Evolutionary conservation across 1,140 invertebrate genomes (phyloP), one percentile per base, ranked within the genome.

Genomic region (Ctenoplectra terminalis): DNA sequence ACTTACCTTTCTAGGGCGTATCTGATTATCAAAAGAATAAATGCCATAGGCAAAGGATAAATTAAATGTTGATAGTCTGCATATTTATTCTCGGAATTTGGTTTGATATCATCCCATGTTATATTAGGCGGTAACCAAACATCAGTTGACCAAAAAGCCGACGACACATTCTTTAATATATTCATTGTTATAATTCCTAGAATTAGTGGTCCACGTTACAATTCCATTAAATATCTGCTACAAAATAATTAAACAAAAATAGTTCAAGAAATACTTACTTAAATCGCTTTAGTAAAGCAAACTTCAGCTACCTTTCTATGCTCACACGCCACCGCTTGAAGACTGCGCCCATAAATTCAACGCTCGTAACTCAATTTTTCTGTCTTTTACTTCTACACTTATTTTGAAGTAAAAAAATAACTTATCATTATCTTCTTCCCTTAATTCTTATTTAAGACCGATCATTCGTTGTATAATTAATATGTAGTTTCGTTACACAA

Each of bases 121-220:
- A 96, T 96, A 92, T 98, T 98, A 81, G 97, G 97, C 78, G 98
- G 98, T 89, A 98, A 95, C 98, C 98, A 98, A 89, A 98, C 93
- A 89, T 96, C 93, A 88, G 97, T 95, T 89, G 96, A 95, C 97
- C 98, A 98, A 94, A 98, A 98, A 85, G 94, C 81, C 80, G 88
- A 78, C n/a, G 92, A 92, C 46, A 93, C 83, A 71, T 93, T 93
- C 60, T 60, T 79, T 40, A 92, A 89, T 74, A 92, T 89, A 84
- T 91, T 83, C 92, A 93, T 93, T 69, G 63, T 76, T 66, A 34
- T 26, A 13, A 58, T 20, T 58, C 9, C 80, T 87, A 40, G 4
- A 79, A 77, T 43, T 15, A 81, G n/a, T 63, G 6, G 37, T 70
- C 48, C 54, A 15, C 11, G 20, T 54, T 13, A 20, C 17, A 31